These are phyloP conservation scores for Conopomorpha cramerella DNA, from an alignment of 1,140 invertebrate species.

Conservation along the genomic window DNA sequence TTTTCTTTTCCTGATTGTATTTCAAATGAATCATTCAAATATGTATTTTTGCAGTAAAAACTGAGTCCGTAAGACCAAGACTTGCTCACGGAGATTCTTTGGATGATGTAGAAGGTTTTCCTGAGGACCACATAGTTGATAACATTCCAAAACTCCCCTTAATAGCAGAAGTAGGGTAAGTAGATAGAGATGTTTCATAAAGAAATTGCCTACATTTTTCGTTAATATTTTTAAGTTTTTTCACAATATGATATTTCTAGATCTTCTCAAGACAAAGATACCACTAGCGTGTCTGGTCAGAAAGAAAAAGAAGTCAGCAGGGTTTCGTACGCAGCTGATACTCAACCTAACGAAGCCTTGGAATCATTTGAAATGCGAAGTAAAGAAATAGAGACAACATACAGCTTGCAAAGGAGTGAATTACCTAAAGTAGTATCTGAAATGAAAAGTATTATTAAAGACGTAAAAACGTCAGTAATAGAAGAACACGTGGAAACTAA, in stretches of 20 bases:
- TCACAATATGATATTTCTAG: conserved; percentile 9
- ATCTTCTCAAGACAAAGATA: conserved; percentile 18
- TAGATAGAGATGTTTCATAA: conserved; percentile 5
- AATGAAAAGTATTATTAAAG: conserved; percentile 9
- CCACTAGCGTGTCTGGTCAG: no score
- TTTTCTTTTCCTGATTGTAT: neutral
- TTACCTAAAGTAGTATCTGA: conserved; percentile 15
- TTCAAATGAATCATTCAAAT: neutral
- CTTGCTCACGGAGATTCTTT: conserved; percentile 51
- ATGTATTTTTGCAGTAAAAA: conserved; percentile 18
- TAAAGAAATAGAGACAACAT: conserved; percentile 14
- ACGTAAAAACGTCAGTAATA: conserved; percentile 5
- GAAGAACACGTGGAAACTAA: conserved; percentile 12
- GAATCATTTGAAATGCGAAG: conserved; percentile 2
- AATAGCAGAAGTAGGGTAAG: conserved; percentile 50
- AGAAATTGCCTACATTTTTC: conserved; percentile 6
- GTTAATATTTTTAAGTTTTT: conserved; percentile 5
- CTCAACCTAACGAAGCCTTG: no score
- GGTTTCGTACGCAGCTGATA: no score
- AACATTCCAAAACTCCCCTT: conserved; percentile 51
- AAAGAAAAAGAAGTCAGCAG: no score
- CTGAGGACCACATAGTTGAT: conserved; percentile 46
- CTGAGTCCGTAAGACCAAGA: conserved; percentile 26
- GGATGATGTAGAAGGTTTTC: conserved; percentile 57
- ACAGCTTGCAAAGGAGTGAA: conserved; percentile 11